These are phyloP conservation scores for Cephus pulcher DNA, from an alignment of 2,888 invertebrate genomes.

Conservation along the genomic window DNA sequence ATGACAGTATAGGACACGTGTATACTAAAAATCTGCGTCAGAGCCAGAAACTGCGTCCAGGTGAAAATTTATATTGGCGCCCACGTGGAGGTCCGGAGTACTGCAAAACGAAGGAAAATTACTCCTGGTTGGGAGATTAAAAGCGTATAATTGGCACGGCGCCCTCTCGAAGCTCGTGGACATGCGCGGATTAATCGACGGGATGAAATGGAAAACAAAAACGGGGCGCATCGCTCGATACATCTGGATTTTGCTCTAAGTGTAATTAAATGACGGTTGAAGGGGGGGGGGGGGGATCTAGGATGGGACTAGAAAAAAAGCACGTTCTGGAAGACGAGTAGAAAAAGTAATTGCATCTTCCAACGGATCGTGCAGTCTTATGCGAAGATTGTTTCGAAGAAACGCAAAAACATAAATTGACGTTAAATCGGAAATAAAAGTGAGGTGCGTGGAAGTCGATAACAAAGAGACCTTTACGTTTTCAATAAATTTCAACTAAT, in stretches of 20 bases:
- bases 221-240: not conserved
- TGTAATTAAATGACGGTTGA: not conserved
- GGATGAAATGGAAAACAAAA: not conserved
- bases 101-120: not conserved
- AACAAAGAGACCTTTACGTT: not conserved
- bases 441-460: not conserved
- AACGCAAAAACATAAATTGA: not conserved
- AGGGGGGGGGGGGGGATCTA: too few species aligned
- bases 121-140: not conserved
- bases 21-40: not conserved
- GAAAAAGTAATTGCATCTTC: not conserved
- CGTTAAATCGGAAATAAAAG: not conserved
- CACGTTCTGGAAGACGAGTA: not conserved
- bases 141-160: not conserved
- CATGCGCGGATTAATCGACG: not conserved
- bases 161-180: not conserved
- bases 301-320: too few species aligned
- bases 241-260: not conserved
- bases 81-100: not conserved
- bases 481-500: not conserved
- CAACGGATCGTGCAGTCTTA: not conserved
- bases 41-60: not conserved
- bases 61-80: not conserved
- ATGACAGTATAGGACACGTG: not conserved
- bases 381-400: not conserved